Percentiles rank a stretch among this genome's conserved stretches.
Conservation (phyloP, 2,113 vertebrate species). For the Solea senegalensis region DNA sequence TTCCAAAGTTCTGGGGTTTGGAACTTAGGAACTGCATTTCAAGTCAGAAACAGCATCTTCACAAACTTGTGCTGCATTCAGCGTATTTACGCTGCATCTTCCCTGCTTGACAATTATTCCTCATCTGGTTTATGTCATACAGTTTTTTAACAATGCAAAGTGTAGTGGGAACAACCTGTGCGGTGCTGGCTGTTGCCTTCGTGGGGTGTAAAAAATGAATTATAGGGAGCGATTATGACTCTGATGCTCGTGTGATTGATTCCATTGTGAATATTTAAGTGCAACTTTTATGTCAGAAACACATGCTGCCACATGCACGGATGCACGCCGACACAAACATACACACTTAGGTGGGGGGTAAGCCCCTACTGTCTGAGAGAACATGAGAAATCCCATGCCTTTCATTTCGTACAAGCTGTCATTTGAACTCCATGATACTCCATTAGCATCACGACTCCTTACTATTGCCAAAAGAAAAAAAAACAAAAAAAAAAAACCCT, state of each 20-base stretch:
- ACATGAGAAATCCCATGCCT: conserved; percentile 12
- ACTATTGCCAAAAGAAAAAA: conserved; percentile 33
- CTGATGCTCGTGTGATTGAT: background rate
- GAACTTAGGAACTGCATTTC: background rate
- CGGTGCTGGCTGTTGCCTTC: conserved; percentile 2
- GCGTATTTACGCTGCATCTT: background rate
- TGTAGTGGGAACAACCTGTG: background rate
- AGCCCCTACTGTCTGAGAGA: background rate
- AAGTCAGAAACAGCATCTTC: too few species aligned
- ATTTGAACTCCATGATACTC: conserved; percentile 48
- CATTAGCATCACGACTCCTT: conserved; percentile 25
- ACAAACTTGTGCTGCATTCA: background rate
- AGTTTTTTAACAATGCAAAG: background rate
- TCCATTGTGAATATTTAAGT: conserved; percentile 4
- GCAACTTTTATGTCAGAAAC: conserved; percentile 21
- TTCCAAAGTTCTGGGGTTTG: conserved; percentile 20
- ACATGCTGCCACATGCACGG: background rate
- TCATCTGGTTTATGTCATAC: conserved; percentile 26
- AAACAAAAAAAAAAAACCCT: background rate
- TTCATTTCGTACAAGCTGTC: conserved; percentile 1
- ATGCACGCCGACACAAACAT: conserved; percentile 5
- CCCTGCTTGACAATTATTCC: background rate
- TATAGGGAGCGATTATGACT: background rate
- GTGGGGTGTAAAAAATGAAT: conserved; percentile 29
- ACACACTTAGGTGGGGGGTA: background rate